Evolutionary conservation across 2,888 invertebrate genomes (phyloP).

Genomic region (Chloroclysta siterata): DNA sequence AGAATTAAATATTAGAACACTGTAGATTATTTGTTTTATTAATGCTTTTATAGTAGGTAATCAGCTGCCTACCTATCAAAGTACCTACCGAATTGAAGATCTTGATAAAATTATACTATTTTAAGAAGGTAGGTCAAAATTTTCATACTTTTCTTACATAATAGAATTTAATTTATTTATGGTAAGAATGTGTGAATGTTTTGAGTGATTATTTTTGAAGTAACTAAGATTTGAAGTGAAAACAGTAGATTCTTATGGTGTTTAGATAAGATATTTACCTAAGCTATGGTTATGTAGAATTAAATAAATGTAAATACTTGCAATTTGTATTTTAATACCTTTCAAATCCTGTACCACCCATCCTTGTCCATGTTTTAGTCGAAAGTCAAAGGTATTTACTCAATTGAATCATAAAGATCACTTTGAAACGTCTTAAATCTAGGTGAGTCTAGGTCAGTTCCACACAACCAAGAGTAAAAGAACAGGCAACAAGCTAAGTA

Average conservation of each 20-base stretch:
- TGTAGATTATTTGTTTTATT: not conserved
- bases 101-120: not conserved
- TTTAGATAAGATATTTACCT: constrained; percentile 14
- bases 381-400: too few relatives aligned
- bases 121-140: constrained; percentile 1
- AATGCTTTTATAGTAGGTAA: not conserved
- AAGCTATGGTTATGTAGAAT: constrained; percentile 24
- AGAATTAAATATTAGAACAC: too few relatives aligned
- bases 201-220: constrained; percentile 22
- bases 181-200: constrained; percentile 29
- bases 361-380: not conserved
- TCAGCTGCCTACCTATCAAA: not conserved
- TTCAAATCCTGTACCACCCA: not conserved
- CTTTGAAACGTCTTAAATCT: too few relatives aligned
- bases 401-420: too few relatives aligned
- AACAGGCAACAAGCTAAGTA: too few relatives aligned
- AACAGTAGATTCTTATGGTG: constrained; percentile 9
- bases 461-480: too few relatives aligned
- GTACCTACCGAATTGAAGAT: not conserved
- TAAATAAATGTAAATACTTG: constrained; percentile 37
- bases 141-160: constrained; percentile 16
- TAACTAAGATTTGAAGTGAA: constrained; percentile 23
- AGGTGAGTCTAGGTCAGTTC: too few relatives aligned
- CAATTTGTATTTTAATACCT: constrained; percentile 20
- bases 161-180: constrained; percentile 33